These are phyloP conservation scores for Agonopterix alstromeriana DNA, from an alignment of 2,888 invertebrate species.

Conservation along the genomic window DNA sequence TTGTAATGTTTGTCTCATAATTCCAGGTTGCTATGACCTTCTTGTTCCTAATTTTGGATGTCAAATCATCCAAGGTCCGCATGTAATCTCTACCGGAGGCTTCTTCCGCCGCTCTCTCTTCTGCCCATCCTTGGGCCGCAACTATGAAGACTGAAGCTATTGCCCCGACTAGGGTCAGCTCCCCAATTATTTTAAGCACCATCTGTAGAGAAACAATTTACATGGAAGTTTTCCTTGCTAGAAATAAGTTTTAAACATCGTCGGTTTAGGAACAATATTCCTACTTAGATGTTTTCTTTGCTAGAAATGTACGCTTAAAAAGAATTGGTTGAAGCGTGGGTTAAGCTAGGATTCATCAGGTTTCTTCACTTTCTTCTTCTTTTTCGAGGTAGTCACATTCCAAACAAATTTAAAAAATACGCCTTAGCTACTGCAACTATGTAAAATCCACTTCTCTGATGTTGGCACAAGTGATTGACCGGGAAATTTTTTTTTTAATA, in stretches of 20 bases:
- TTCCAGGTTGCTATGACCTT: constrained; percentile 81
- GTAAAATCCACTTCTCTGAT: too few species aligned
- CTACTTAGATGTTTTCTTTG: background rate
- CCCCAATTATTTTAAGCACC: constrained; percentile 61
- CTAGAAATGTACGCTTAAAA: too few species aligned
- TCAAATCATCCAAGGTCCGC: constrained; percentile 75
- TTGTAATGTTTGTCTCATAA: constrained; percentile 85
- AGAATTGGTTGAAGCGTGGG: too few species aligned
- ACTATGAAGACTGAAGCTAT: constrained; percentile 69
- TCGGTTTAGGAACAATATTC: background rate
- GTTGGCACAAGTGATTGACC: too few species aligned
- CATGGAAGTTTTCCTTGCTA: background rate
- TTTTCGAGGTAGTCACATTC: too few species aligned
- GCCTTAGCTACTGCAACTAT: too few species aligned
- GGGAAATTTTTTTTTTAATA: too few species aligned
- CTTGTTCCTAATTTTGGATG: constrained; percentile 73
- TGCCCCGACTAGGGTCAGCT: constrained; percentile 58
- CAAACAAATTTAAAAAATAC: too few species aligned
- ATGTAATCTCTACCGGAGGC: constrained; percentile 78
- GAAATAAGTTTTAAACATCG: background rate
- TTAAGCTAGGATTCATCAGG: too few species aligned
- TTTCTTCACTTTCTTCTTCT: too few species aligned
- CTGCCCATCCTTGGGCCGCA: constrained; percentile 59
- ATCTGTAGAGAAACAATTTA: constrained; percentile 29
- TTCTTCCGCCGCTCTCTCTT: constrained; percentile 73